Evolutionary conservation across 2,888 invertebrate species (phyloP), one percentile per base, ranked within the genome.

Genomic region (Spicauda simplicius): DNA sequence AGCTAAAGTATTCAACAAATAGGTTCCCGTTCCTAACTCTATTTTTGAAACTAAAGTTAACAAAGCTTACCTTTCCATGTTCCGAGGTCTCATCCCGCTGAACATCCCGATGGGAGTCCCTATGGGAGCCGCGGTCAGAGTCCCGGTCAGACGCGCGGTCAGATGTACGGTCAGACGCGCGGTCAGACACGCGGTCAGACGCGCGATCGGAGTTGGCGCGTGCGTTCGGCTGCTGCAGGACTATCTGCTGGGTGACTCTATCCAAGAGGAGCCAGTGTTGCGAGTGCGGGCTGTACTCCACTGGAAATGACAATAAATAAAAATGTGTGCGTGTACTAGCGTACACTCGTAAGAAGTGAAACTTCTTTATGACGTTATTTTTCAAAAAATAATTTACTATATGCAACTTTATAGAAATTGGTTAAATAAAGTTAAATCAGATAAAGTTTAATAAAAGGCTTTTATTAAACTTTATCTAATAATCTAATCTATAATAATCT

Each of bases 261-360:
- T 99, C 99, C 82, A 99, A 96, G 65, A 99, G 94, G 45, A 98
- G 88, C 99, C 99, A 99, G 84, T 98, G 97, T 80, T 98, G 98
- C 0, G 97, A 96, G 85, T 97, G 96, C 12, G 97, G 96, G 72
- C 97, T 97, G 84, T 97, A 97, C 77, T 98, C 97, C 87, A 97
- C 97, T 96, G 87, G n/a, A 45, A 45, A 45, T 45, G 4, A 5
- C 10, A 41, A 7, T 2, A 2, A 41, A 41, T 33, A 33, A 25
- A 25, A 25, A n/a, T n/a, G n/a, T n/a, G n/a, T n/a, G n/a, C n/a
- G n/a, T n/a, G n/a, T n/a, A n/a, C n/a, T n/a, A n/a, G n/a, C n/a
- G n/a, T n/a, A n/a, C n/a, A n/a, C n/a, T n/a, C n/a, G n/a, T n/a
- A n/a, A n/a, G n/a, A n/a, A n/a, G n/a, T n/a, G n/a, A n/a, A n/a